Evolutionary conservation across 53 echinoderm and acorn worm genomes (phyloP).

Genomic region (Zoroaster sp.): DNA sequence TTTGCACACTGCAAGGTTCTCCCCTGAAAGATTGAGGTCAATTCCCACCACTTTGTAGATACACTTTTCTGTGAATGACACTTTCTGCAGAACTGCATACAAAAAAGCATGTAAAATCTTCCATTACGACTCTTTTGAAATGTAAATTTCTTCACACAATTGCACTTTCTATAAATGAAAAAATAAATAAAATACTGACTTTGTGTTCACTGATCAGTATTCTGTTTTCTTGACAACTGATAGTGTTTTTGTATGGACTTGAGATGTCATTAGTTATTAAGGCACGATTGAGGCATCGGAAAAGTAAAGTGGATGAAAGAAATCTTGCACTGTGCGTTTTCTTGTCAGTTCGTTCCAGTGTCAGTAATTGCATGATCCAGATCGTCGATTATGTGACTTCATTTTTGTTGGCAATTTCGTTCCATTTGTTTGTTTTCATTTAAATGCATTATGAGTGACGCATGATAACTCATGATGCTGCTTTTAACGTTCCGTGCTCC

Average conservation of each 20-base stretch:
- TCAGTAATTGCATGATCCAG: slow-evolving; percentile 1
- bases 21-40: neutral
- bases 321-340: slow-evolving; percentile 29
- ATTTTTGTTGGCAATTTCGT: neutral
- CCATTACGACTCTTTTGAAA: neutral
- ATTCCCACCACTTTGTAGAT: neutral
- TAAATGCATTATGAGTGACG: neutral
- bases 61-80: neutral
- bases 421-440: neutral
- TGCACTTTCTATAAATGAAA: neutral
- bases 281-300: neutral
- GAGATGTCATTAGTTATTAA: neutral
- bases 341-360: slow-evolving; percentile 14
- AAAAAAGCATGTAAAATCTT: neutral
- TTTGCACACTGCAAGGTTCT: slow-evolving; percentile 30
- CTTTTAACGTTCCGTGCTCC: too few relatives aligned
- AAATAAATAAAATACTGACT: neutral
- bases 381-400: neutral
- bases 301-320: neutral
- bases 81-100: neutral
- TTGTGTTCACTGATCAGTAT: too few relatives aligned
- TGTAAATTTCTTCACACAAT: neutral
- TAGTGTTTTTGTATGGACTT: neutral
- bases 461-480: neutral
- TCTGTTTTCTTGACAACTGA: too few relatives aligned